Evolutionary conservation across 1,140 invertebrate genomes (phyloP).

Genomic region (Drosophila serrata): DNA sequence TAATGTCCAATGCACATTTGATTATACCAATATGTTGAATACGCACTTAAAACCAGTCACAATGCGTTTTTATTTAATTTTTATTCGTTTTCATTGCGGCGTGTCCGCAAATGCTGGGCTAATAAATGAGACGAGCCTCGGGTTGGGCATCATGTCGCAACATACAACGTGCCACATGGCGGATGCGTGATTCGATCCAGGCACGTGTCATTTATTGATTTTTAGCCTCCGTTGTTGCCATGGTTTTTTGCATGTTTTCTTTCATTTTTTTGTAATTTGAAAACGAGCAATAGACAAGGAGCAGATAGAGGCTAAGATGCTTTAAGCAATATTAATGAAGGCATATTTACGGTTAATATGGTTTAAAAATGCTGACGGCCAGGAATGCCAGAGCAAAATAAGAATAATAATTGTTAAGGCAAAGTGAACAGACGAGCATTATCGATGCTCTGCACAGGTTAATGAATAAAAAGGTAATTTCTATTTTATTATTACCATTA

Average conservation of each 20-base stretch:
- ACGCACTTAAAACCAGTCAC: slow-evolving; percentile 42
- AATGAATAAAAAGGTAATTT: neutral
- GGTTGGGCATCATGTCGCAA: slow-evolving; percentile 26
- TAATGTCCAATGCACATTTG: slow-evolving; percentile 49
- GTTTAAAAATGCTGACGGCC: slow-evolving; percentile 9
- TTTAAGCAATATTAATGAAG: slow-evolving; percentile 47
- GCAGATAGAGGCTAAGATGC: slow-evolving; percentile 22
- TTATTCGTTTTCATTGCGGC: slow-evolving; percentile 31
- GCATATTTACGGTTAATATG: slow-evolving; percentile 31
- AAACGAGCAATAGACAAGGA: slow-evolving; percentile 16
- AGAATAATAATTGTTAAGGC: slow-evolving; percentile 17
- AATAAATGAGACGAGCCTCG: slow-evolving; percentile 49
- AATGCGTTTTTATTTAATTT: slow-evolving; percentile 57
- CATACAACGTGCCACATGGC: slow-evolving; percentile 35
- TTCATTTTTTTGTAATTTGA: slow-evolving; percentile 3
- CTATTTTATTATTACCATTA: neutral
- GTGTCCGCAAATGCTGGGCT: slow-evolving; percentile 18
- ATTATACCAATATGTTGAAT: slow-evolving; percentile 55
- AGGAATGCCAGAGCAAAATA: slow-evolving; percentile 39
- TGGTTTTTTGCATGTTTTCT: slow-evolving; percentile 30
- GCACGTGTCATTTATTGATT: slow-evolving; percentile 63
- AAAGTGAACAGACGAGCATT: neutral
- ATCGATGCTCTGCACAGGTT: neutral
- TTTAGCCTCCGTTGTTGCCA: slow-evolving; percentile 19
- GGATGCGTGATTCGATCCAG: slow-evolving; percentile 39